Evolutionary conservation across 2,888 invertebrate genomes (phyloP).

Genomic region (Agrotis segetum): DNA sequence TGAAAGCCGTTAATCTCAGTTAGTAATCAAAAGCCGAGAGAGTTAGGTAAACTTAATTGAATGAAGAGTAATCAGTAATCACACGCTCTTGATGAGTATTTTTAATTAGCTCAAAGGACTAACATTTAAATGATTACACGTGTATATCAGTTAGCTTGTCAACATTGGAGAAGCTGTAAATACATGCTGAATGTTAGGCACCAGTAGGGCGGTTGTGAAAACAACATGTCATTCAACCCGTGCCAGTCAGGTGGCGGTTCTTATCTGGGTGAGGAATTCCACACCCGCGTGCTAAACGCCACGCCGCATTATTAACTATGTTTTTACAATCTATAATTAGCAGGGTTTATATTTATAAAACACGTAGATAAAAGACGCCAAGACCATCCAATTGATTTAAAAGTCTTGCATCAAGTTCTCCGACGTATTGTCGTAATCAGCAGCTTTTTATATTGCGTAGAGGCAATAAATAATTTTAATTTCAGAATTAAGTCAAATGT

Average conservation of each 20-base stretch:
- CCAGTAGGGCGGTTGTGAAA: conserved; percentile 44
- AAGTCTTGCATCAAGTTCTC: neutral
- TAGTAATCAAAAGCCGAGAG: conserved; percentile 1
- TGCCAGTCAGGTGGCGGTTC: conserved; percentile 49
- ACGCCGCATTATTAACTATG: conserved; percentile 35
- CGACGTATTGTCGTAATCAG: conserved; percentile 16
- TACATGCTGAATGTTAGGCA: conserved; percentile 30
- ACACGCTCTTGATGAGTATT: neutral
- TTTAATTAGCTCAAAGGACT: neutral
- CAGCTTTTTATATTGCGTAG: conserved; percentile 16
- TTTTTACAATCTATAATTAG: conserved; percentile 48
- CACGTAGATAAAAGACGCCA: neutral
- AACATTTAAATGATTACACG: neutral
- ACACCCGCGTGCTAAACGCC: conserved; percentile 65
- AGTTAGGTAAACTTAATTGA: no score
- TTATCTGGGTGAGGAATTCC: conserved; percentile 66
- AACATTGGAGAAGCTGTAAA: conserved; percentile 9
- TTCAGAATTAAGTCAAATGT: conserved; percentile 33
- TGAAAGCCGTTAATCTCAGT: conserved; percentile 20
- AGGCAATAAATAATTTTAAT: conserved; percentile 19
- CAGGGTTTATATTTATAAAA: conserved; percentile 34
- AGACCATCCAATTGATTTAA: conserved; percentile 4
- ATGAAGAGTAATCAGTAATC: neutral
- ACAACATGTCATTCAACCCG: conserved; percentile 59
- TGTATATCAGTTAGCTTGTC: neutral